These are phyloP conservation scores for Clitarchus hookeri DNA, from an alignment of 2,888 invertebrate species.

Conservation along the genomic window DNA sequence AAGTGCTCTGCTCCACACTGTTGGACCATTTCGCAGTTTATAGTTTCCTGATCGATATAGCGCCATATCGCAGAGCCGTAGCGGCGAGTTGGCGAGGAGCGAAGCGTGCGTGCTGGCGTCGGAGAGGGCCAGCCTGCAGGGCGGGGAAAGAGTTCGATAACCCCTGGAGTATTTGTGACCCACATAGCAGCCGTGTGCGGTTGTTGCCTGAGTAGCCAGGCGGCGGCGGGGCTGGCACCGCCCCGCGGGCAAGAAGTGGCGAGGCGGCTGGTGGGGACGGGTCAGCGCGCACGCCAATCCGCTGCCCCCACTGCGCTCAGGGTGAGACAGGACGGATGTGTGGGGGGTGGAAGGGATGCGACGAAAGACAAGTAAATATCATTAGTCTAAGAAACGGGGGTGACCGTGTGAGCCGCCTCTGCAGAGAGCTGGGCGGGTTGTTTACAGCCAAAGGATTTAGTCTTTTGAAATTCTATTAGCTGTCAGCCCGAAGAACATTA, in stretches of 20 bases:
- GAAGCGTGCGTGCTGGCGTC: too few species aligned
- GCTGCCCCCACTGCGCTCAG: background rate
- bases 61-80: too few species aligned
- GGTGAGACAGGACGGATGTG: background rate
- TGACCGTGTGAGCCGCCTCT: background rate
- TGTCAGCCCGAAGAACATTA: too few species aligned
- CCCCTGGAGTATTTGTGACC: conserved; percentile 1
- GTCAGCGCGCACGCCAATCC: background rate
- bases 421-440: too few species aligned
- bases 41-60: too few species aligned
- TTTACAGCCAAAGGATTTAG: too few species aligned
- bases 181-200: conserved; percentile 3
- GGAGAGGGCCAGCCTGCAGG: background rate
- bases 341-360: background rate
- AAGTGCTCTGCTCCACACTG: too few species aligned
- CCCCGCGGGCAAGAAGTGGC: background rate
- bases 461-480: too few species aligned
- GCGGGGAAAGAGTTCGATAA: background rate
- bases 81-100: too few species aligned
- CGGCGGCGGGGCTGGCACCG: background rate
- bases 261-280: background rate
- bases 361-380: conserved; percentile 7
- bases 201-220: background rate
- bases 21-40: too few species aligned
- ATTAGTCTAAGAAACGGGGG: background rate